These are phyloP conservation scores for Cyclura pinguis DNA, from an alignment of 2,797 vertebrate genomes.

Conservation along the genomic window DNA sequence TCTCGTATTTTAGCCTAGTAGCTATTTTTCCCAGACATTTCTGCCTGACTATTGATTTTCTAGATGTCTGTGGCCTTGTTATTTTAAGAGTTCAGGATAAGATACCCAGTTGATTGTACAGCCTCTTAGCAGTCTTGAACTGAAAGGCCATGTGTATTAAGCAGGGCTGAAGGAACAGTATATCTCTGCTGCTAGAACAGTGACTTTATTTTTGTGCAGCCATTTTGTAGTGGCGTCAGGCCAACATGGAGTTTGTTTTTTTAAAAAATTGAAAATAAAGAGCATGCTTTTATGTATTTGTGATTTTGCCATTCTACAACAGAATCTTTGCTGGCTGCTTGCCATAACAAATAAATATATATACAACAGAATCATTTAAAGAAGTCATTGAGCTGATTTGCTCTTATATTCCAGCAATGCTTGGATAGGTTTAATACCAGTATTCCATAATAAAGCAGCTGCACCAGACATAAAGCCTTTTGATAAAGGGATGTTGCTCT, in stretches of 20 bases:
- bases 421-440: neutral
- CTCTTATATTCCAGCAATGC: neutral
- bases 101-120: neutral
- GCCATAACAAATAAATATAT: too few species aligned
- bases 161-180: constrained; percentile 19
- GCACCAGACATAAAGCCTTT: neutral
- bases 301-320: neutral
- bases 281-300: constrained; percentile 28
- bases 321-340: too few species aligned
- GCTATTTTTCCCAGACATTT: neutral
- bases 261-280: constrained; percentile 34
- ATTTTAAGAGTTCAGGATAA: neutral
- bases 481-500: neutral
- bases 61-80: neutral
- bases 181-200: constrained; percentile 63
- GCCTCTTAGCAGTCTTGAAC: neutral
- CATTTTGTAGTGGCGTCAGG: constrained; percentile 46
- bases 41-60: neutral
- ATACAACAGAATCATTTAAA: neutral
- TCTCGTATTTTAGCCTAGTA: neutral
- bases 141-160: constrained; percentile 48
- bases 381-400: constrained; percentile 11
- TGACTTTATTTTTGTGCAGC: constrained; percentile 58
- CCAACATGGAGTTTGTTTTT: constrained; percentile 63
- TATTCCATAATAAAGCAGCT: constrained; percentile 3